A percentile compares a stretch with the other conserved stretches of the same genome.
Evolutionary conservation across 2,113 vertebrate species (phyloP).

Genomic region (Orthochromis indermauri): DNA sequence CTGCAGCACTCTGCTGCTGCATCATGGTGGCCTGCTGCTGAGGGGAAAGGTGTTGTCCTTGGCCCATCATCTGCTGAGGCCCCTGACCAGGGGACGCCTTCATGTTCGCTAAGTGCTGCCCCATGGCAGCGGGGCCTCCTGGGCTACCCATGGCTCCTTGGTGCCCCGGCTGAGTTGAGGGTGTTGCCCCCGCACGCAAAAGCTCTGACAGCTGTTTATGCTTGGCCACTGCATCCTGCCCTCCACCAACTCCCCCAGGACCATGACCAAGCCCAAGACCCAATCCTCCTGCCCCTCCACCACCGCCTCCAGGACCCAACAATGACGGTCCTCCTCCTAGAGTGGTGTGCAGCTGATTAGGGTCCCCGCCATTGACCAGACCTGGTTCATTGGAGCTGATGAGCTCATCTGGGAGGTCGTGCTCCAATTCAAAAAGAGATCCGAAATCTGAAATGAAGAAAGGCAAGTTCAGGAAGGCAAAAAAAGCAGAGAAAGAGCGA

Average conservation of each 20-base stretch:
- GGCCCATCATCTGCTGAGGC: conserved; percentile 65
- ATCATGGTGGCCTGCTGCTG: conserved; percentile 80
- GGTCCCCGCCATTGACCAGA: conserved; percentile 89
- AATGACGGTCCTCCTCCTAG: conserved; percentile 74
- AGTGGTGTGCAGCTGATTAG: conserved; percentile 87
- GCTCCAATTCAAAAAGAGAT: conserved; percentile 94
- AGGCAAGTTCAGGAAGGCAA: background rate
- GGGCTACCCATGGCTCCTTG: conserved; percentile 72
- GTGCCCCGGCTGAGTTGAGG: conserved; percentile 66
- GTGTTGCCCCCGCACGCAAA: conserved; percentile 79
- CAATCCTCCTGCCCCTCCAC: conserved; percentile 49
- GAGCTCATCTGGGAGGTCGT: conserved; percentile 96
- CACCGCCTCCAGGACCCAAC: conserved; percentile 50
- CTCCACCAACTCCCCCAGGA: conserved; percentile 32
- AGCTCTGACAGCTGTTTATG: conserved; percentile 98
- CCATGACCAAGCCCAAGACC: conserved; percentile 69
- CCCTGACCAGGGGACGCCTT: conserved; percentile 67
- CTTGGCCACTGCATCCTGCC: conserved; percentile 94
- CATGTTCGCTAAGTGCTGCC: conserved; percentile 68
- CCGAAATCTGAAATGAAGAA: conserved; percentile 82
- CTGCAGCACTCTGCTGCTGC: conserved; percentile 75
- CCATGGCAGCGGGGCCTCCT: conserved; percentile 57
- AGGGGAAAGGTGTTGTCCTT: conserved; percentile 69
- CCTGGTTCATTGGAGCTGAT: conserved; percentile 89
- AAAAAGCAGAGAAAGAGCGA: background rate